These are phyloP conservation scores for Wiebesia pumilae DNA, from an alignment of 1,140 invertebrate species.

Conservation along the genomic window DNA sequence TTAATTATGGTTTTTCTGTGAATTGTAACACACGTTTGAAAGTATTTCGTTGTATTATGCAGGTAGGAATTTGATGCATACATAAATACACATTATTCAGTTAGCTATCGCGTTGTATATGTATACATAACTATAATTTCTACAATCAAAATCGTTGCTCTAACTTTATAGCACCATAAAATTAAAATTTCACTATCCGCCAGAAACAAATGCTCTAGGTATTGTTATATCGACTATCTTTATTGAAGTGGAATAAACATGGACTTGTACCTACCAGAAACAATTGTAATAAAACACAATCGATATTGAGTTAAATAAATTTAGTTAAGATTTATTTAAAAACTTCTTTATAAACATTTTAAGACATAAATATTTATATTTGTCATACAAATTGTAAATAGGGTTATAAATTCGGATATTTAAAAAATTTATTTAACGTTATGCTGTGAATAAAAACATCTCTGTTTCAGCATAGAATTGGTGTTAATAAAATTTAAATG, in stretches of 20 bases:
- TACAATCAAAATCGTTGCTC: conserved; percentile 25
- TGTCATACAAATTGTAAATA: background rate
- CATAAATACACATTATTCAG: background rate
- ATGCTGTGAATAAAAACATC: background rate
- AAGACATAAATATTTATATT: conserved; percentile 10
- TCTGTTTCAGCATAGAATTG: background rate
- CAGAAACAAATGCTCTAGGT: conserved; percentile 27
- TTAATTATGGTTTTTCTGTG: background rate
- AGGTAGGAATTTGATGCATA: conserved; percentile 6
- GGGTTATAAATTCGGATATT: background rate
- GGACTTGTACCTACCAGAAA: conserved; percentile 26
- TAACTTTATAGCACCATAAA: conserved; percentile 37
- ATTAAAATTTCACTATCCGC: conserved; percentile 36
- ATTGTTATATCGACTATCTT: conserved; percentile 36
- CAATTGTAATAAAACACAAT: conserved; percentile 40
- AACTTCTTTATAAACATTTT: conserved; percentile 23
- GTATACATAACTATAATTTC: conserved; percentile 24
- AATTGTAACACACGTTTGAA: background rate
- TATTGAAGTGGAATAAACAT: conserved; percentile 33
- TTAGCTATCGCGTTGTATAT: background rate
- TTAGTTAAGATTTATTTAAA: conserved; percentile 29
- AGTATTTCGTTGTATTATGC: background rate
- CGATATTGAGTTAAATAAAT: conserved; percentile 22
- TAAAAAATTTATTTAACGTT: background rate
- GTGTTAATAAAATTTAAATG: background rate